Evolutionary conservation across 2,797 vertebrate genomes (phyloP).

Genomic region (Scolopax rusticola): DNA sequence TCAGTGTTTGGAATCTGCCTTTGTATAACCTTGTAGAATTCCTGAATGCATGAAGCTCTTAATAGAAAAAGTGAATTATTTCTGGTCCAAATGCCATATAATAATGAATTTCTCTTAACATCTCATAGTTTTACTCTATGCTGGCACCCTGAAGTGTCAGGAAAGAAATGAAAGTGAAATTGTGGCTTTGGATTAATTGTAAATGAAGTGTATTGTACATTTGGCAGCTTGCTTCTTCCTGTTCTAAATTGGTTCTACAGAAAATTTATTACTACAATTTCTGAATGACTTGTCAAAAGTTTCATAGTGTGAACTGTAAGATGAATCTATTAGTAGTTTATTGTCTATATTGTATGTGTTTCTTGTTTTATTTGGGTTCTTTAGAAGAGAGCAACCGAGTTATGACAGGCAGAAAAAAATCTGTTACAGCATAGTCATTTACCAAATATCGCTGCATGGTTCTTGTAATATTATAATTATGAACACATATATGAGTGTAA

Average conservation of each 20-base stretch:
- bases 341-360: neutral
- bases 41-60: neutral
- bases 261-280: neutral
- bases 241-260: neutral
- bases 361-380: neutral
- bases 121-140: slow-evolving; percentile 25
- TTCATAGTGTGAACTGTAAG: neutral
- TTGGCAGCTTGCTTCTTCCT: slow-evolving; percentile 7
- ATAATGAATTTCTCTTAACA: slow-evolving; percentile 45
- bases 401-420: neutral
- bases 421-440: neutral
- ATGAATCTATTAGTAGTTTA: slow-evolving; percentile 7
- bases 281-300: neutral
- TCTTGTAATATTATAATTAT: neutral
- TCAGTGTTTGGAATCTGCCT: slow-evolving; percentile 40
- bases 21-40: slow-evolving; percentile 30
- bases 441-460: neutral
- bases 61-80: slow-evolving; percentile 69
- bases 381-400: neutral
- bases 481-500: neutral
- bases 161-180: slow-evolving; percentile 34
- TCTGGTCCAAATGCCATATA: slow-evolving; percentile 20
- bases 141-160: slow-evolving; percentile 22
- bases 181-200: slow-evolving; percentile 14
- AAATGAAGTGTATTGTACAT: neutral